phyloP scores from a whole-genome alignment of 2,888 invertebrate species.

The Steinernema carpocapsae region DNA sequence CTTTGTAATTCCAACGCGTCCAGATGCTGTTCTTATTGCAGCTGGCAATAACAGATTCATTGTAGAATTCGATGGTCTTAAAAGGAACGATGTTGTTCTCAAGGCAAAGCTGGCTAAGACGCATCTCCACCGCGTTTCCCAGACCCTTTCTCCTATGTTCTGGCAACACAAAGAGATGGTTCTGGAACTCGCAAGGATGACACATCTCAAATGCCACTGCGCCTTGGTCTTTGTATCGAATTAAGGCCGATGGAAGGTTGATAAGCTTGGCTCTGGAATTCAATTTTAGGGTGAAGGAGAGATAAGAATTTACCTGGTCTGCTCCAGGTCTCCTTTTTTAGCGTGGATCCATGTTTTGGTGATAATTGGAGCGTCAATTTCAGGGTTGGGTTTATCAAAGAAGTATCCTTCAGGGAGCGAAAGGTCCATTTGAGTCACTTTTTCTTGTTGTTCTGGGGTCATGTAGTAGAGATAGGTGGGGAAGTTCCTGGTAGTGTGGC shows the following conservation, averaged over 20 bases:
- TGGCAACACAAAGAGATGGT: slow-evolving; percentile 7
- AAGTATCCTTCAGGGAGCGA: background rate
- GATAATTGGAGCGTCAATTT: background rate
- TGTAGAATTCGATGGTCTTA: slow-evolving; percentile 22
- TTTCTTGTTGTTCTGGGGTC: background rate
- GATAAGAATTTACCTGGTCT: background rate
- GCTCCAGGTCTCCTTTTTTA: background rate
- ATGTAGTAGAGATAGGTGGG: slow-evolving; percentile 19
- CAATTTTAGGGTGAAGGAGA: too few relatives aligned
- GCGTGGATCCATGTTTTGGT: slow-evolving; percentile 24
- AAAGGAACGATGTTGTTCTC: slow-evolving; percentile 6
- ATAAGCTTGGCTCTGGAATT: background rate
- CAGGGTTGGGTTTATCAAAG: slow-evolving; percentile 12
- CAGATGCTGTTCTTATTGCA: slow-evolving; percentile 16
- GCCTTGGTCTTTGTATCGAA: slow-evolving; percentile 4
- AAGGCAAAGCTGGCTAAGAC: slow-evolving; percentile 18
- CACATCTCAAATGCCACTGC: slow-evolving; percentile 18
- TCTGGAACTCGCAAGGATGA: slow-evolving; percentile 26
- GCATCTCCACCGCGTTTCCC: slow-evolving; percentile 14
- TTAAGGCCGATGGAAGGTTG: slow-evolving; percentile 1
- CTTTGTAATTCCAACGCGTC: slow-evolving; percentile 6
- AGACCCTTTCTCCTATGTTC: slow-evolving; percentile 1
- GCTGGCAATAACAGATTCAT: slow-evolving; percentile 3
- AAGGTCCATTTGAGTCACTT: slow-evolving; percentile 16
- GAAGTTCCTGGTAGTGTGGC: background rate